Evolutionary conservation across 2,113 vertebrate genomes (phyloP), one percentile per base, ranked within the genome.

Genomic region (Scomber scombrus): DNA sequence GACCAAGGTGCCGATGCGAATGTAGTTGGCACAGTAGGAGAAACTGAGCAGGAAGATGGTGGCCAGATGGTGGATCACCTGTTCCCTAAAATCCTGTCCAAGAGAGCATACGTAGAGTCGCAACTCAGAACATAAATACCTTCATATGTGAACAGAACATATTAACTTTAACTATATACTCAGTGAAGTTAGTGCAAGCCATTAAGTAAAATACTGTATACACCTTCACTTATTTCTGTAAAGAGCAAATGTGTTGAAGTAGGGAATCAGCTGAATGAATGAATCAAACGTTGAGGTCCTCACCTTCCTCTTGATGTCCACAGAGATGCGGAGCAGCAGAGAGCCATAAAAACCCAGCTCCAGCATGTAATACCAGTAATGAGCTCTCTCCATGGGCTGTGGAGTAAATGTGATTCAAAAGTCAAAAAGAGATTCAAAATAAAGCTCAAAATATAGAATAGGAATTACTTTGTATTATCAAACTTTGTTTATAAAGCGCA

Each of bases 301-400:
- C 83, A 98, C 98, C 95, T 98, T 99, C 79, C 97, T 95, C 84
- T 96, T 98, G 88, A 96, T 46, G 0, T 99, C 97, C 0, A 97
- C 96, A 21, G 96, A 96, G 87, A 99, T 89, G 0, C 95, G 95
- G 50, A 98, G 91, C 14, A 98, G 93, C 88, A 99, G 91, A 0
- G 97, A 97, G 85, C 90, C 84, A 88, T 98, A 98, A 93, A 98
- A 98, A 7, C 96, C 95, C 82, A 98, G 91, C 83, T 99, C 96
- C 68, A 97, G 64, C 93, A 98, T 94, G 93, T 99, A 99, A 91
- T 97, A 99, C 94, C 94, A 97, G 90, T 95, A 97, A 60, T 97
- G 90, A 47, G 90, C 87, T 0, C 91, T 81, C 0, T 95, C 93
- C 80, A 99, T 88, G 11, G 94, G 90, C 98, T 99, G 92, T 3